These are phyloP conservation scores for Nymphalis polychloros DNA, from an alignment of 2,888 invertebrate species.

Conservation along the genomic window DNA sequence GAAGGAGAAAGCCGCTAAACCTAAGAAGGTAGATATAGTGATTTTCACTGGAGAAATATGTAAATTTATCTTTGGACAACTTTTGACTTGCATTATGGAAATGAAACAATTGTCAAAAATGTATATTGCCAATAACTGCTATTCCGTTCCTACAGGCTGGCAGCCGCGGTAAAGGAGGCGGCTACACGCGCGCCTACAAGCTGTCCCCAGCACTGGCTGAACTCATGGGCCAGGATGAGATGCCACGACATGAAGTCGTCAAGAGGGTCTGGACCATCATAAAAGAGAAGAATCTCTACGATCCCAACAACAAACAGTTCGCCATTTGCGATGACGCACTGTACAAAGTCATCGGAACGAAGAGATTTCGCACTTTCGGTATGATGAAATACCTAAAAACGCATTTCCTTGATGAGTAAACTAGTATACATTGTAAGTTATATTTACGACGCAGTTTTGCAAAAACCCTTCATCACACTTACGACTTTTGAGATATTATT, in stretches of 20 bases:
- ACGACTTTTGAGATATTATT: too few species aligned
- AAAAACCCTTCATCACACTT: background rate
- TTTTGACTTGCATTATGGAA: too few species aligned
- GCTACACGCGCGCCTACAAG: conserved; percentile 92
- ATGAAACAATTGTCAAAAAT: too few species aligned
- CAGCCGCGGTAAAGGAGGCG: conserved; percentile 84
- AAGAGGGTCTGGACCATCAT: conserved; percentile 95
- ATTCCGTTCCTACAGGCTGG: conserved; percentile 40
- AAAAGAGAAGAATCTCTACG: conserved; percentile 93
- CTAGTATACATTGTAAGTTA: background rate
- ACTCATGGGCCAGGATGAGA: conserved; percentile 90
- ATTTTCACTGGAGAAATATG: background rate
- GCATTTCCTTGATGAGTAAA: conserved; percentile 87
- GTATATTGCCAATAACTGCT: too few species aligned
- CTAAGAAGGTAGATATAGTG: conserved; percentile 55
- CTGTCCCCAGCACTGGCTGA: conserved; percentile 92
- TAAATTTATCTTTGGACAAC: too few species aligned
- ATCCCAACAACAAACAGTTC: conserved; percentile 96
- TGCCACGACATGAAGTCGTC: conserved; percentile 94
- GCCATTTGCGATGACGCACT: conserved; percentile 96
- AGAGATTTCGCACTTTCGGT: conserved; percentile 96
- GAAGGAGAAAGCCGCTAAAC: conserved; percentile 71
- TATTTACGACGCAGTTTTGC: background rate
- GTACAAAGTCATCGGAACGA: conserved; percentile 93
- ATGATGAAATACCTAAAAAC: conserved; percentile 98